Base-by-base conservation (phyloP, 2,888 invertebrate species). In the Eledone cirrhosa region DNA sequence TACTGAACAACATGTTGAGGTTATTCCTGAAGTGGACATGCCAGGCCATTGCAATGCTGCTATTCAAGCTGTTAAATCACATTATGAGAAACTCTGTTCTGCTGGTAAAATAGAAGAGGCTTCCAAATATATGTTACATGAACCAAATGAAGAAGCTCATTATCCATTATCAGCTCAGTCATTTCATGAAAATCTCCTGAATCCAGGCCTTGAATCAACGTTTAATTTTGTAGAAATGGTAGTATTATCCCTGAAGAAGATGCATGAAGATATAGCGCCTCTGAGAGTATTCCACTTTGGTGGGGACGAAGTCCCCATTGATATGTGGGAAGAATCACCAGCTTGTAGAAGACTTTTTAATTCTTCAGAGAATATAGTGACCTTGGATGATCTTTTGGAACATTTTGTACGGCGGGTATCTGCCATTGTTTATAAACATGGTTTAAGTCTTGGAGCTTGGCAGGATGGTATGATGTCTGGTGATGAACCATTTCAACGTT, bases 11-110 rank as follows among this genome's bases (percentile, higher is more conserved):
- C 85, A 87, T 80, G 87, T 88, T 47, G 87, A 88, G 78, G 86
- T 89, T n/a, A 88, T 89, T 80, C 89, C 89, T 33, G 88, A 88
- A 77, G 86, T 89, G 29, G 89, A 89, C 79, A 86, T 88, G 86
- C 89, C 89, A 2, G 89, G 88, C 22, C 88, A 89, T 78, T 86
- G 87, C 78, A 87, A 87, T 79, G 88, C 89, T 47, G 88, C 88
- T 11, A 85, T 89, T 19, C 81, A 81, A 48, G 84, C 88, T 65
- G 89, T 89, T 88, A 83, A 86, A 80, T 84, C 86, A 8, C 80
- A 87, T 11, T 83, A 85, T 77, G 77, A 82, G 22, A 82, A 78
- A 41, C 79, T 83, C 31, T 82, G 76, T 48, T 78, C 83, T 41
- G 78, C 85, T 79, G 82, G 84, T 79, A 19, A 78, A 48, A n/a